Evolutionary conservation across 2,797 vertebrate species (phyloP), one percentile per base, ranked within the genome.

Genomic region (Catostomus latipinnis): DNA sequence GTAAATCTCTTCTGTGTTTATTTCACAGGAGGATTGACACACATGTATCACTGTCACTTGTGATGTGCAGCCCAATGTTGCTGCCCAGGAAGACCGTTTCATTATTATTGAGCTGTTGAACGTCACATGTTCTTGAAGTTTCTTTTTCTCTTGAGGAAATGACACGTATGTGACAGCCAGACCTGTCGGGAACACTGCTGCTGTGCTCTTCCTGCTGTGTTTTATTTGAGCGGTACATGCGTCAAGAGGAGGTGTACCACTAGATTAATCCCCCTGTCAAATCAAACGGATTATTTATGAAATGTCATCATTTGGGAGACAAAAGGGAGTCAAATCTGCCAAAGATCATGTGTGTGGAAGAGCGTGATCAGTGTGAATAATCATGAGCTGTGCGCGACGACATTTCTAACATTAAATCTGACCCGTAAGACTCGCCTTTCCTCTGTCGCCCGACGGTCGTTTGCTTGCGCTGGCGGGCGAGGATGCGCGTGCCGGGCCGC

Each of bases 381-480:
- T 8, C 18, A 22, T 61, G 58, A 61, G 9, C 10, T 61, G 58
- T 61, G n/a, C 16, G 54, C 13, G 13, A 13, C 6, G 54, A 13
- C 16, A 2, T 22, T 5, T 22, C 4, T 61, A 22, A 61, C 18
- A 8, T 10, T 43, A 12, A 53, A 12, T 53, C 52, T 43, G 22
- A 62, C 22, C 10, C 9, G 1, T 22, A 6, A 60, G 6, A 49
- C 71, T 49, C 54, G 1, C 1, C 43, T 62, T 43, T 8, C 56
- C 56, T 58, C 56, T 4, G 7, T 61, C n/a, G 4, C 54, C 45
- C 2, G 1, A 0, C 4, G 52, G 52, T 8, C 6, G n/a, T 8
- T 22, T 62, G 89, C 89, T 89, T 92, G 89, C 90, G 87, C 88
- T 89, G 82, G 89, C 85, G 86, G 84, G 89, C 6, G 3, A 87